Evolutionary conservation across 92 coral and sea anemone species (phyloP), one percentile per base, ranked within the genome.

Genomic region (Phenganax marumi): DNA sequence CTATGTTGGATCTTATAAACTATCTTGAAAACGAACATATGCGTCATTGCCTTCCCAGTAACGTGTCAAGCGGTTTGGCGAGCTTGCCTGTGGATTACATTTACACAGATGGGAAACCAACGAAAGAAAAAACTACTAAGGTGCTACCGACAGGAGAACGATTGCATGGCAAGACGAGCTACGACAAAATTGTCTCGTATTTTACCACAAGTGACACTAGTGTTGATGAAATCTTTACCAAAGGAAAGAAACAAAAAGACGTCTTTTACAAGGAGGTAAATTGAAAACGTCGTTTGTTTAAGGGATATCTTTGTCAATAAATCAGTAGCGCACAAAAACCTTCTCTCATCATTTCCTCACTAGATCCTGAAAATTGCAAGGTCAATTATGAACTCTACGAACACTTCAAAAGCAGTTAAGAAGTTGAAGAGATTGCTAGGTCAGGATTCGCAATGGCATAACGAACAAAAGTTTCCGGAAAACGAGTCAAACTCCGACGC

Each of bases 1-100:
- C 98, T 7, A 71, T 92, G 61, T 50, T 89, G 24, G 88, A 90
- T 23, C 91, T 94, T 9, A 90, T 94, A 22, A 66, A 85, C 12
- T 94, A 84, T 62, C 87, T 94, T 12, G 97, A 94, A 24, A n/a
- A 78, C 70, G 93, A 90, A 25, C 98, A 94, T 76, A 89, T 90
- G 78, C 89, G 91, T 52, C 93, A 93, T 86, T 93, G 97, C 81
- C 82, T 89, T 58, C 97, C 97, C 62, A 91, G 92, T 80, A 77
- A 84, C 57, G 87, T 93, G 64, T 89, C 97, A 24, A 93, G 97
- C 73, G 97, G 97, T 53, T 85, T 93, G 21, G 86, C 90, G 12
- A 88, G 85, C 76, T 86, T 93, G 50, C 97, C 97, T 7, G 64
- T 93, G 17, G 90, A 91, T 64, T 91, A 84, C 84, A 93, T 93